Base-by-base conservation (phyloP, 2,113 vertebrate genomes). In the Otus sunia region DNA sequence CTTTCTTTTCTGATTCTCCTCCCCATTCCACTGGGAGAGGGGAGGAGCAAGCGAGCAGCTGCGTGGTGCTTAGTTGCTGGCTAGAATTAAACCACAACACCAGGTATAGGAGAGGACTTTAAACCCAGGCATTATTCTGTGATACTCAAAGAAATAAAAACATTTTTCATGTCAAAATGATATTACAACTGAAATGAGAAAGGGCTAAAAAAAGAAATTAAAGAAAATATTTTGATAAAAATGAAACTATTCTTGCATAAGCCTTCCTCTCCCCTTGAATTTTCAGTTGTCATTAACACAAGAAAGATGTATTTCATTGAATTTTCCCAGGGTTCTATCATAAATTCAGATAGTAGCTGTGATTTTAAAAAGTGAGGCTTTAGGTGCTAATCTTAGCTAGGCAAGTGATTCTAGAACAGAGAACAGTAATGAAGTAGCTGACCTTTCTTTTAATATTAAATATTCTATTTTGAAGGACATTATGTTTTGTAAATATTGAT, bases 91-190 rank as follows among this genome's bases (percentile, higher is more conserved):
- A 47, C 45, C 45, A 21, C 45, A 19, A 47, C 45, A 90, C 18
- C 66, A 88, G 45, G 15, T 67, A 86, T 43, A 18, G 77, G 47
- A 81, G 23, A 74, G 88, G 67, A 83, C n/a, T 82, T 43, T 22
- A 73, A 79, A 78, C 43, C 32, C 45, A 18, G 73, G 37, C 30
- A 60, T 26, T 45, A 50, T 64, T 81, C 18, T 67, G 34, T 64
- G 41, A 84, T 97, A 98, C 95, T 97, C 97, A 97, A 97, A 37
- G 36, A 58, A 92, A 96, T 81, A 53, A 66, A 94, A 80, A 74
- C 5, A 26, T n/a, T 86, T 55, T 39, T 74, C 9, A 27, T 25
- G 12, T 62, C 34, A 87, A 80, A 79, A 83, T 23, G 6, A 21
- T 34, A 69, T 11, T 78, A 26, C 8, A 69, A 43, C 10, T 55